Conservation (phyloP, 2,888 invertebrate genomes). For the Ryuthela nishihirai region DNA sequence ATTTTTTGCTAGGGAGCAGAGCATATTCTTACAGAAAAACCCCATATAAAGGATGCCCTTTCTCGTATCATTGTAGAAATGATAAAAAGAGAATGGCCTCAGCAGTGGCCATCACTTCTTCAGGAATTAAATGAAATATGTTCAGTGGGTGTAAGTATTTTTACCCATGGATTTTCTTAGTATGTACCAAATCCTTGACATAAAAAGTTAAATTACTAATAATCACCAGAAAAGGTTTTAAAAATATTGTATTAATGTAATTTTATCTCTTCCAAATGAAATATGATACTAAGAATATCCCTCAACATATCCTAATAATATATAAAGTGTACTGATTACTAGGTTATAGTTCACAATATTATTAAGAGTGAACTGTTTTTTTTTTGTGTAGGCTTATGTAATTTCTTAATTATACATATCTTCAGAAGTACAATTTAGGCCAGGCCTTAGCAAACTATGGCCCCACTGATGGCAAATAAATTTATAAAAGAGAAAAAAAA, state of each 20-base stretch:
- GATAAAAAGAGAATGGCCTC: conserved; percentile 96
- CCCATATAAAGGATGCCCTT: conserved; percentile 51
- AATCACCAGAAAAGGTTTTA: neutral
- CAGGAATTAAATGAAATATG: conserved; percentile 78
- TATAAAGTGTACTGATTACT: too few relatives aligned
- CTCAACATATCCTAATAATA: too few relatives aligned
- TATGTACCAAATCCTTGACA: neutral
- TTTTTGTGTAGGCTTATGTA: too few relatives aligned
- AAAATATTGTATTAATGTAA: neutral
- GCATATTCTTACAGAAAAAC: conserved; percentile 50
- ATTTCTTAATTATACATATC: too few relatives aligned
- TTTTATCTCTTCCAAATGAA: neutral
- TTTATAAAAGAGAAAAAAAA: too few relatives aligned
- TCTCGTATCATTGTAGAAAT: conserved; percentile 91
- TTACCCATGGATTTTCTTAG: neutral
- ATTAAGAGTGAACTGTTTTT: too few relatives aligned
- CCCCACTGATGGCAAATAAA: too few relatives aligned
- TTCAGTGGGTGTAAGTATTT: conserved; percentile 63
- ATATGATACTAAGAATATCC: too few relatives aligned
- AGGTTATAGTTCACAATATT: too few relatives aligned
- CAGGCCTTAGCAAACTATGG: too few relatives aligned
- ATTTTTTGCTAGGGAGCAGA: conserved; percentile 62
- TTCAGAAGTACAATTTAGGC: too few relatives aligned
- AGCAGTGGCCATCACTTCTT: conserved; percentile 86
- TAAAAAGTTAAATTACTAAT: neutral